Evolutionary conservation across 2,113 vertebrate genomes (phyloP).

Genomic region (Xenus cinereus): DNA sequence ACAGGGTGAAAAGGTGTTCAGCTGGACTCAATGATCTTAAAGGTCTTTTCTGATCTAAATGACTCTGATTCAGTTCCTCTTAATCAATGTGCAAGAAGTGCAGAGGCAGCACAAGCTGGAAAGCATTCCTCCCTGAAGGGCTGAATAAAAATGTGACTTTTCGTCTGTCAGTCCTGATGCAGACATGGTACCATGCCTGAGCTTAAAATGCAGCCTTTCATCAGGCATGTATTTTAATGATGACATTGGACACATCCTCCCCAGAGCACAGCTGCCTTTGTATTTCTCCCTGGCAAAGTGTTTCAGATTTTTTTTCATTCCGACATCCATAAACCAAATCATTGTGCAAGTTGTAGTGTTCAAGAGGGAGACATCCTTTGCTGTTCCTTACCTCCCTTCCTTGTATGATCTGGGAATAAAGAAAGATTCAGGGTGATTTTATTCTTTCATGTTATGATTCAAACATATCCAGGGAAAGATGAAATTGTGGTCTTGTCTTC

Average conservation of each 20-base stretch:
- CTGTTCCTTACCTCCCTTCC: not conserved
- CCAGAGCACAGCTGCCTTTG: not conserved
- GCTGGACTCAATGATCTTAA: not conserved
- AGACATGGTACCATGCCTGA: not conserved
- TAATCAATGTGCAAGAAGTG: not conserved
- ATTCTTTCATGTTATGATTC: not conserved
- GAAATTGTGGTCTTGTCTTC: not conserved
- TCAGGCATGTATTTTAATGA: fast-evolving
- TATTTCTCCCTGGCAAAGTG: not conserved
- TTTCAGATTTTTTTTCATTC: not conserved
- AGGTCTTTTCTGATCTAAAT: not conserved
- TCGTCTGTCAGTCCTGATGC: not conserved
- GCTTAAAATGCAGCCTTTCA: not conserved
- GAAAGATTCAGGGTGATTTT: not conserved
- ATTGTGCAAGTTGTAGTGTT: not conserved
- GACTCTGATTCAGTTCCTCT: not conserved
- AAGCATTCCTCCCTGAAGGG: not conserved
- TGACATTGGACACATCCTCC: not conserved
- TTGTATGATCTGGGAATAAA: not conserved
- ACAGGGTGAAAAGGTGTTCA: not conserved
- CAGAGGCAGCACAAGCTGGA: not conserved
- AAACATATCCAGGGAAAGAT: not conserved
- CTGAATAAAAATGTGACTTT: not conserved
- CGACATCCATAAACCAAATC: not conserved
- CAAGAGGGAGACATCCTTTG: not conserved